Evolutionary conservation across 2,888 invertebrate genomes (phyloP).

Genomic region (Ormyrus nitidulus): DNA sequence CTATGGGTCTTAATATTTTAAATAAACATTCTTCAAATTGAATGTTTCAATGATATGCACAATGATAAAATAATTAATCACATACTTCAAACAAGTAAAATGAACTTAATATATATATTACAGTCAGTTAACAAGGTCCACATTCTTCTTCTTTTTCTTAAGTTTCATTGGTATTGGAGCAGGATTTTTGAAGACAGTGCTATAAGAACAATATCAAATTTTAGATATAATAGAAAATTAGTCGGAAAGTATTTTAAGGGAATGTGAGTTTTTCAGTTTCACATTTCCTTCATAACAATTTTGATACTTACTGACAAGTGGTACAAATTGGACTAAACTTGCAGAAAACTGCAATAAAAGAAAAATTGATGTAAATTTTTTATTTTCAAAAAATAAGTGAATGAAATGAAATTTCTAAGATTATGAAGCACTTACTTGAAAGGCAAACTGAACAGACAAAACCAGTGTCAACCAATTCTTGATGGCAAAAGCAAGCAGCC

Average conservation of each 20-base stretch:
- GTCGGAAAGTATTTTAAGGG: conserved; percentile 3
- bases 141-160: conserved; percentile 88
- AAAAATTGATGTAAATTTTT: conserved; percentile 11
- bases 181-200: conserved; percentile 94
- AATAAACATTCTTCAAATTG: not conserved
- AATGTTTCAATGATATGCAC: not conserved
- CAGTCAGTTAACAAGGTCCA: conserved; percentile 66
- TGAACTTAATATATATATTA: conserved; percentile 53
- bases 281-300: no score
- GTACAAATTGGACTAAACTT: conserved; percentile 98
- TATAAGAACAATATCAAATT: conserved; percentile 74
- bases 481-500: conserved; percentile 98
- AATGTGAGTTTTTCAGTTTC: conserved; percentile 2
- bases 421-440: conserved; percentile 83
- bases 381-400: conserved; percentile 33
- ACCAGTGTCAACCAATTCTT: conserved; percentile 95
- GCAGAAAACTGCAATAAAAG: conserved; percentile 89
- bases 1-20: no score
- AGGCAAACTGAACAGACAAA: conserved; percentile 98
- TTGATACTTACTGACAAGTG: conserved; percentile 91
- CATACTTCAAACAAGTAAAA: not conserved
- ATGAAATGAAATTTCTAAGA: conserved; percentile 43
- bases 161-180: conserved; percentile 86
- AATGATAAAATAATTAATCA: not conserved
- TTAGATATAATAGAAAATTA: not conserved